Conservation (phyloP, 2,797 vertebrate species). For the Myotis vivesi region DNA sequence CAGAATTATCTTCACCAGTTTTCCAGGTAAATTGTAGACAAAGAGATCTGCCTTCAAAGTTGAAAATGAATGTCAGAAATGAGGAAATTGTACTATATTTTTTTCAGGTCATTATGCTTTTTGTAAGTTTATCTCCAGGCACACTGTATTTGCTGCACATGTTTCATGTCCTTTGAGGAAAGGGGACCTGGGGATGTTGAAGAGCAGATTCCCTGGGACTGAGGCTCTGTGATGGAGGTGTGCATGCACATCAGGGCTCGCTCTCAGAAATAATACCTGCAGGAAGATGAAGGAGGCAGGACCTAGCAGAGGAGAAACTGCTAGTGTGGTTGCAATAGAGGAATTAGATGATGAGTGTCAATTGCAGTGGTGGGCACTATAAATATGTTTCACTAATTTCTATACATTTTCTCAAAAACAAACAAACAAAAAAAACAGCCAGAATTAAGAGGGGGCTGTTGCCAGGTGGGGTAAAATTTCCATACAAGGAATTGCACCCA, state of each 20-base stretch:
- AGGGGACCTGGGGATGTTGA: not conserved
- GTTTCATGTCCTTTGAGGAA: not conserved
- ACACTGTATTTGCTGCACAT: not conserved
- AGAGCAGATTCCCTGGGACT: not conserved
- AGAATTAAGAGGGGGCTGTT: not conserved
- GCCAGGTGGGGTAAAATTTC: not conserved
- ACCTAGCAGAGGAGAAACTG: not conserved
- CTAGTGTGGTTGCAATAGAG: not conserved
- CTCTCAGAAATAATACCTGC: not conserved
- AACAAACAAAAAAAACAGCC: not conserved
- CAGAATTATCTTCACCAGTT: not conserved
- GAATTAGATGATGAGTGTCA: not conserved
- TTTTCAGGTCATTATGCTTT: not conserved
- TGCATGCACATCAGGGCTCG: rapidly evolving
- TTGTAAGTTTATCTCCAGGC: not conserved
- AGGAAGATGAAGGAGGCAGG: not conserved
- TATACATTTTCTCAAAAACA: not conserved
- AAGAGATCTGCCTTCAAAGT: not conserved
- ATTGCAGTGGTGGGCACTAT: not conserved
- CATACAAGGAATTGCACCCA: not conserved
- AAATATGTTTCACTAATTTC: not conserved
- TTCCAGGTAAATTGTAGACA: not conserved
- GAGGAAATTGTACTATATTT: not conserved
- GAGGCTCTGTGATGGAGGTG: not conserved
- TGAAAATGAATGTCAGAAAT: not conserved